A percentile compares a stretch with the other conserved stretches of the same genome.
phyloP scores from a whole-genome alignment of 2,888 invertebrate species.

The Ethmia dodecea region DNA sequence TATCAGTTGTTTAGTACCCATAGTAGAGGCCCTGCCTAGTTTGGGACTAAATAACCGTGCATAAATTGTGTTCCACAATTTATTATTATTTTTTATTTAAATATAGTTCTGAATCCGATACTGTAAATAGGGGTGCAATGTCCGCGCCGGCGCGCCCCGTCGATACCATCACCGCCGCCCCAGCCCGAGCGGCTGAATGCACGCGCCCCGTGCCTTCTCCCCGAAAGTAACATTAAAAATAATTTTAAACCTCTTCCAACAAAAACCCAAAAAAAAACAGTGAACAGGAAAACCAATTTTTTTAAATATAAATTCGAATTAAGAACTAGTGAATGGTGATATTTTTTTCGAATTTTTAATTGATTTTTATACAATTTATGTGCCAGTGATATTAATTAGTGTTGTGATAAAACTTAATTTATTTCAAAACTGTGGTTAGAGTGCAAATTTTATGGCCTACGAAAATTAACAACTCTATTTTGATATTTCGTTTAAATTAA shows the following conservation, averaged over 20 bases:
- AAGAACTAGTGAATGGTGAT: slow-evolving; percentile 15
- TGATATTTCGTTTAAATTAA: too few species aligned
- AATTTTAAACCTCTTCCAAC: slow-evolving; percentile 6
- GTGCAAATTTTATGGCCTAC: neutral
- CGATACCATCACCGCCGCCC: slow-evolving; percentile 43
- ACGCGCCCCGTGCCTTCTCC: slow-evolving; percentile 28
- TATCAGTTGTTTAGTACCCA: too few species aligned
- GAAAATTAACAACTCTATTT: too few species aligned
- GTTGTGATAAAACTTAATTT: slow-evolving; percentile 2
- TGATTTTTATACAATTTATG: too few species aligned
- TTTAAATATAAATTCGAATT: slow-evolving; percentile 15
- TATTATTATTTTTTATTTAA: too few species aligned
- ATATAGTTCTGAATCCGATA: too few species aligned
- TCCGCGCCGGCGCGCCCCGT: slow-evolving; percentile 53
- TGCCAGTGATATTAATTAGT: slow-evolving; percentile 5
- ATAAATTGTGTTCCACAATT: too few species aligned
- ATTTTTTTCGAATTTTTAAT: slow-evolving; percentile 2
- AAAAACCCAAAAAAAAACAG: neutral
- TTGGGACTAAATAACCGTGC: too few species aligned
- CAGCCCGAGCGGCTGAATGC: slow-evolving; percentile 44
- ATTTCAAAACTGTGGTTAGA: slow-evolving; percentile 10
- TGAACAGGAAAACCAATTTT: too few species aligned
- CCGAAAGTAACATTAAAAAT: slow-evolving; percentile 21
- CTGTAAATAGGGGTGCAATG: slow-evolving; percentile 51
- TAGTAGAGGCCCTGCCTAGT: too few species aligned